phyloP scores from a whole-genome alignment of 2,797 vertebrate species.

The Lemur catta region DNA sequence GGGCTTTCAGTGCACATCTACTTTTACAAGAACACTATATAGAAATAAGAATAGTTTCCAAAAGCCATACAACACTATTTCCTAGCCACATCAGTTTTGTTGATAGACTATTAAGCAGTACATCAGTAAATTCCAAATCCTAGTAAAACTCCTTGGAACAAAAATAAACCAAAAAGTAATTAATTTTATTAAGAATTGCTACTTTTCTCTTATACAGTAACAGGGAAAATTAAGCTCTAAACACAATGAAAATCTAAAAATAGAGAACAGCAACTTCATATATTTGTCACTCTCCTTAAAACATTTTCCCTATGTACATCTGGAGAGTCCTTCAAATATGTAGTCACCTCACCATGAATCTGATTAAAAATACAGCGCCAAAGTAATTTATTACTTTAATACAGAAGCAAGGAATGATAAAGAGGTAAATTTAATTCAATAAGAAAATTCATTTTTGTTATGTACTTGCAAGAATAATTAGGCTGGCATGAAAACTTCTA shows the following conservation, averaged over 20 bases:
- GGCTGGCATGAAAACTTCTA: slow-evolving; percentile 4
- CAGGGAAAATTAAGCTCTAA: slow-evolving; percentile 15
- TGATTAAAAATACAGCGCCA: not conserved
- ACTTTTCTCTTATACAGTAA: not conserved
- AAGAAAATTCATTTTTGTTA: slow-evolving; percentile 46
- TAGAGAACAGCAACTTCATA: not conserved
- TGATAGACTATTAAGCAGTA: not conserved
- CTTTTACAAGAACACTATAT: not conserved
- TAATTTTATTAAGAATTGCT: not conserved
- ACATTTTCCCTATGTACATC: not conserved
- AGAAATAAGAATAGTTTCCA: not conserved
- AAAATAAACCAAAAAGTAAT: slow-evolving; percentile 6
- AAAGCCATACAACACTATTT: not conserved
- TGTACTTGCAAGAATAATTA: slow-evolving; percentile 18
- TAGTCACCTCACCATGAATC: not conserved
- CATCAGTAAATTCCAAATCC: not conserved
- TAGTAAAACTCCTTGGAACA: slow-evolving; percentile 6
- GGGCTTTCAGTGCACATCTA: not conserved
- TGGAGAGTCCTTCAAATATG: slow-evolving; percentile 27
- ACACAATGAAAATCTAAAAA: slow-evolving; percentile 44
- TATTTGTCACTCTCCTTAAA: not conserved
- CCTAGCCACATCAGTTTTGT: not conserved
- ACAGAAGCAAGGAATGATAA: slow-evolving; percentile 30
- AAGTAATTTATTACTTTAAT: slow-evolving; percentile 20
- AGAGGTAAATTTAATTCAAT: slow-evolving; percentile 40